These are phyloP conservation scores for Orbicella faveolata DNA, from an alignment of 64 coral and sea anemone species.

Conservation along the genomic window DNA sequence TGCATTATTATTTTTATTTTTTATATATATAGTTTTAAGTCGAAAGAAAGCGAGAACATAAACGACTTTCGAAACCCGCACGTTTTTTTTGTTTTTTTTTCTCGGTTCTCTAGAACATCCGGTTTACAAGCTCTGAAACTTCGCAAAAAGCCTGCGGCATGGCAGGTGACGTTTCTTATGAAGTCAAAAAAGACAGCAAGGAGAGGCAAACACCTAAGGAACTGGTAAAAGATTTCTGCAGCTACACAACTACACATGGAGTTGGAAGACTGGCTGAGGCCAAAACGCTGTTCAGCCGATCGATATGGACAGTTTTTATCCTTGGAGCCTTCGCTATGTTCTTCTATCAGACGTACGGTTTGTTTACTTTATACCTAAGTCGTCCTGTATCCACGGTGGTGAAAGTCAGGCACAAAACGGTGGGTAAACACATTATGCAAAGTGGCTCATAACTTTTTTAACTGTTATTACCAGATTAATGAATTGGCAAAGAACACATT, in stretches of 20 bases:
- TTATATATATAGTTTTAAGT: no score
- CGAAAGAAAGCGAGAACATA: no score
- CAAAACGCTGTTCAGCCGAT: slow-evolving; percentile 15
- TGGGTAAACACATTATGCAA: background rate
- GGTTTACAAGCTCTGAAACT: background rate
- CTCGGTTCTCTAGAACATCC: background rate
- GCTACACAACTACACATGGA: slow-evolving; percentile 67
- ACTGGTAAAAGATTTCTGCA: slow-evolving; percentile 37
- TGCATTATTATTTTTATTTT: no score
- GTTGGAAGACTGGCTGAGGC: slow-evolving; percentile 44
- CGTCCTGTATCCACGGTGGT: slow-evolving; percentile 42
- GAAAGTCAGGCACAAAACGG: slow-evolving; percentile 38
- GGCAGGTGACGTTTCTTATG: background rate
- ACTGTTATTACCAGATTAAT: no score
- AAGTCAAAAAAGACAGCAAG: background rate
- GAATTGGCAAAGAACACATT: no score
- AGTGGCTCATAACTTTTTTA: no score
- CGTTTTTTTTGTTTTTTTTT: background rate
- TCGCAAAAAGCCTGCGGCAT: background rate
- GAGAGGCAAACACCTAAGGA: background rate
- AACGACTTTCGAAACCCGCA: no score
- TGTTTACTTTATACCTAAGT: slow-evolving; percentile 44
- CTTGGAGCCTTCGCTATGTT: slow-evolving; percentile 52
- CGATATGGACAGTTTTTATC: slow-evolving; percentile 38
- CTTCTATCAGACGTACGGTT: slow-evolving; percentile 12